Base-by-base conservation (phyloP, 1,140 invertebrate species). In the Drosophila asahinai region DNA sequence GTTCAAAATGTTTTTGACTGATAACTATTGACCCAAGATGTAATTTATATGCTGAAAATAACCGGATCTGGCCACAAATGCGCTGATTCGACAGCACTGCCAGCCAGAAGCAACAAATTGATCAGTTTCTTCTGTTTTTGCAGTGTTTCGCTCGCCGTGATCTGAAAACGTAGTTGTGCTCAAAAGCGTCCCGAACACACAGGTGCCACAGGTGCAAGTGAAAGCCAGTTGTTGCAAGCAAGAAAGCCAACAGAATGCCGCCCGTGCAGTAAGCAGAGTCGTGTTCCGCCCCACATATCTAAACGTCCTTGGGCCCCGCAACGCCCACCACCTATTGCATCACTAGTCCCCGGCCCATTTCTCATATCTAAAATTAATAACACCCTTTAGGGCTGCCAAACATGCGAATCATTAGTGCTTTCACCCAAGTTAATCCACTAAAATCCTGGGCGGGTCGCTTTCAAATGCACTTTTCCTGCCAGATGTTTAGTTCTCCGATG, bases 401-500 rank as follows among this genome's bases (percentile, higher is more conserved):
- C 73, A 54, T 71, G 61, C 47, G 51, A 48, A 67, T 71, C 38
- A 65, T 60, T 25, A 38, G 51, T 40, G 43, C 40, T 47, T 80
- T 63, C 25, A 48, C 36, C 25, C 19, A 52, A 40, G 7, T 27
- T 30, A 54, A 51, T 52, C 38, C 30, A 51, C 49, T 43, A 19
- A 45, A 38, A 30, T 5, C 17, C 25, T 40, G 43, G 54, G 49
- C 27, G 51, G 38, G 25, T 66, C 45, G n/a, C 77, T 47, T 49
- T 78, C 60, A 72, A 57, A 64, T 81, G 74, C 75, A 80, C 51
- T 90, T 89, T 90, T 68, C 54, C 49, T 72, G 51, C 78, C 84
- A 89, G 84, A 89, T 89, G 84, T 89, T 90, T 81, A 71, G 75
- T 71, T 49, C 86, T 58, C n/a, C 67, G 66, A 81, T 89, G 84